Conservation (phyloP, 1,140 invertebrate genomes). For the Zaprionus kolodkinae region DNA sequence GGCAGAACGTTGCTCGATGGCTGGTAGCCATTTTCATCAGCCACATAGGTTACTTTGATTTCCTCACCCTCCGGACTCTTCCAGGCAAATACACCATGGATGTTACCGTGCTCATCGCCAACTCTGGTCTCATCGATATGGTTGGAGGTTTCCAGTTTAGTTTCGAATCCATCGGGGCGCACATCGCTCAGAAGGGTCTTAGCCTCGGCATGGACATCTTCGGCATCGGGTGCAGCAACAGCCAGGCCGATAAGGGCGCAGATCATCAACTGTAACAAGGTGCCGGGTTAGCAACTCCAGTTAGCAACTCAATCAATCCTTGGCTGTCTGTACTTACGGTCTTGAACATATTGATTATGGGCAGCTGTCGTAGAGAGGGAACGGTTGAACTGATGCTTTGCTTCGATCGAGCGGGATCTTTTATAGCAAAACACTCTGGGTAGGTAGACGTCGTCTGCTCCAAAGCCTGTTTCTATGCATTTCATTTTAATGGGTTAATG, state of each 20-base stretch:
- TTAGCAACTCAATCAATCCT: not conserved
- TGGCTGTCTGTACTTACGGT: constrained; percentile 52
- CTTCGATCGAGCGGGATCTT: constrained; percentile 27
- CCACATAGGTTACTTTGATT: constrained; percentile 85
- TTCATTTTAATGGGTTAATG: constrained; percentile 11
- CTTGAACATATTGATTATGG: constrained; percentile 64
- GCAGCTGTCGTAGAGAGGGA: constrained; percentile 43
- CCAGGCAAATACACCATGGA: constrained; percentile 59
- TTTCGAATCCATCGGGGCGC: constrained; percentile 83
- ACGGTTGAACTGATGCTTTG: constrained; percentile 66
- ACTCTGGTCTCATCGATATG: constrained; percentile 85
- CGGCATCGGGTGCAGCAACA: constrained; percentile 29
- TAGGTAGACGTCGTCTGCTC: not conserved
- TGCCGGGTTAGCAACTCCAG: not conserved
- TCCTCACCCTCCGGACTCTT: constrained; percentile 80
- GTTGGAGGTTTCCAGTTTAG: constrained; percentile 85
- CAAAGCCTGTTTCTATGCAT: not conserved
- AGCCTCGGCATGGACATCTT: constrained; percentile 59
- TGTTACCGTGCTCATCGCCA: constrained; percentile 81
- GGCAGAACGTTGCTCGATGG: constrained; percentile 85
- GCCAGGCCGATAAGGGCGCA: constrained; percentile 58
- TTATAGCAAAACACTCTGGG: constrained; percentile 43
- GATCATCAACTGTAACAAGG: constrained; percentile 49
- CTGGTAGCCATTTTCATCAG: constrained; percentile 86
- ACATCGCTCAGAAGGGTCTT: constrained; percentile 54